Evolutionary conservation across 92 coral and sea anemone species (phyloP).

Genomic region (Actinostola sp.): DNA sequence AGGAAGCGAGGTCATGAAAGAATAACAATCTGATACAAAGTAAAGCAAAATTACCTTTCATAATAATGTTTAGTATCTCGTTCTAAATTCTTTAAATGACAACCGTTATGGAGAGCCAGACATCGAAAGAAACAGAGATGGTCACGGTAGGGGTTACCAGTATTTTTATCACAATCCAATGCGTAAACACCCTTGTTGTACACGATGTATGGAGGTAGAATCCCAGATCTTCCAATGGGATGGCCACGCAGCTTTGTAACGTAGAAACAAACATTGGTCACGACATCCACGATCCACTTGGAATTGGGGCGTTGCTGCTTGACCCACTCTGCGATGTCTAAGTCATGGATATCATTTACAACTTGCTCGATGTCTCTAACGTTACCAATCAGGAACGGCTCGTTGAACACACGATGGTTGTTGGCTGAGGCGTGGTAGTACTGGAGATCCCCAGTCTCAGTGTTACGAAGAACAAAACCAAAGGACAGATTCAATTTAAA

Average conservation of each 20-base stretch:
- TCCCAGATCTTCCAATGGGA: constrained; percentile 23
- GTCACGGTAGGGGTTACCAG: too few relatives aligned
- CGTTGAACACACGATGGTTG: constrained; percentile 23
- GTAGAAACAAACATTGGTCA: constrained; percentile 33
- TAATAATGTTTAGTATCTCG: too few relatives aligned
- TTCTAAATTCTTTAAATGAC: too few relatives aligned
- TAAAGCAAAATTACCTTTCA: too few relatives aligned
- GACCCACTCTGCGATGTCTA: constrained; percentile 44
- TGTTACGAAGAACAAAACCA: constrained; percentile 28
- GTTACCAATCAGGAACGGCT: constrained; percentile 10
- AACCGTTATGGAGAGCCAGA: too few relatives aligned
- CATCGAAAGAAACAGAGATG: too few relatives aligned
- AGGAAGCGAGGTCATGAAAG: constrained; percentile 30
- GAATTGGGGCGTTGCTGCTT: constrained; percentile 41
- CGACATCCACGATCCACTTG: constrained; percentile 27
- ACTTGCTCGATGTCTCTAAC: constrained; percentile 34
- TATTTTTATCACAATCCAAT: constrained; percentile 13
- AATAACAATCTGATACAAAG: not conserved
- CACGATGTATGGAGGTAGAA: constrained; percentile 25
- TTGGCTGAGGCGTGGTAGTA: constrained; percentile 39
- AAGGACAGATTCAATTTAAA: constrained; percentile 1
- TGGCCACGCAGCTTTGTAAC: constrained; percentile 41
- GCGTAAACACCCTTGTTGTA: constrained; percentile 23
- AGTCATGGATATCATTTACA: constrained; percentile 4
- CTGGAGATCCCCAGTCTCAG: constrained; percentile 42